Evolutionary conservation across 2,797 vertebrate species (phyloP).

Genomic region (Botia kubotai): DNA sequence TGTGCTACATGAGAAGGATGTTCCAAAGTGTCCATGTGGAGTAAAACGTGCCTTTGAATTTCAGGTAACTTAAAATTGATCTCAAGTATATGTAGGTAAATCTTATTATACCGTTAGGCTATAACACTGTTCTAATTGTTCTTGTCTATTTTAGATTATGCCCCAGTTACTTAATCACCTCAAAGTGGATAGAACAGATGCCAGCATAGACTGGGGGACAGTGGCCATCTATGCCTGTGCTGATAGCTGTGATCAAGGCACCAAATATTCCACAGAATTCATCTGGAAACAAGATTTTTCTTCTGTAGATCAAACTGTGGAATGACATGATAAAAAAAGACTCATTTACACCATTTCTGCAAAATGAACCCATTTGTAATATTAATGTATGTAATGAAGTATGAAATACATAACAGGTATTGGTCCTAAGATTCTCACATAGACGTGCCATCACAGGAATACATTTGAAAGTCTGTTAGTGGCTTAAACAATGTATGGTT

Average conservation of each 20-base stretch:
- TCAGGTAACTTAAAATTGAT: slow-evolving; percentile 80
- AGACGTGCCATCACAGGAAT: too few species aligned
- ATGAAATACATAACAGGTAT: too few species aligned
- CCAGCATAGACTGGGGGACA: slow-evolving; percentile 94
- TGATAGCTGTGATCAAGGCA: slow-evolving; percentile 75
- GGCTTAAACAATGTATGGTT: too few species aligned
- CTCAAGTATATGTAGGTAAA: neutral
- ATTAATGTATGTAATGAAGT: too few species aligned
- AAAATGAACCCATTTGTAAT: neutral
- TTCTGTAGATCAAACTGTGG: slow-evolving; percentile 50
- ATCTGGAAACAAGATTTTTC: slow-evolving; percentile 94
- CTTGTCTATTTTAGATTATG: slow-evolving; percentile 85
- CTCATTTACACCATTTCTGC: neutral
- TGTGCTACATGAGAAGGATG: slow-evolving; percentile 81
- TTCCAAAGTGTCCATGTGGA: slow-evolving; percentile 89
- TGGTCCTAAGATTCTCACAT: neutral
- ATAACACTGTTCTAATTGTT: neutral
- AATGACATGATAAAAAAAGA: neutral
- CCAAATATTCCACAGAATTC: slow-evolving; percentile 82
- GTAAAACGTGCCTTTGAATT: slow-evolving; percentile 92
- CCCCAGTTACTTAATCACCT: slow-evolving; percentile 94
- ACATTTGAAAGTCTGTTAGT: too few species aligned
- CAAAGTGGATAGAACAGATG: slow-evolving; percentile 86
- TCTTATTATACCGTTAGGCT: neutral
- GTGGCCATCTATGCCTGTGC: slow-evolving; percentile 88